A percentile compares a stretch with the other conserved stretches of the same genome.
phyloP scores from a whole-genome alignment of 1,140 invertebrate genomes.

The Caenorhabditis brenneri region DNA sequence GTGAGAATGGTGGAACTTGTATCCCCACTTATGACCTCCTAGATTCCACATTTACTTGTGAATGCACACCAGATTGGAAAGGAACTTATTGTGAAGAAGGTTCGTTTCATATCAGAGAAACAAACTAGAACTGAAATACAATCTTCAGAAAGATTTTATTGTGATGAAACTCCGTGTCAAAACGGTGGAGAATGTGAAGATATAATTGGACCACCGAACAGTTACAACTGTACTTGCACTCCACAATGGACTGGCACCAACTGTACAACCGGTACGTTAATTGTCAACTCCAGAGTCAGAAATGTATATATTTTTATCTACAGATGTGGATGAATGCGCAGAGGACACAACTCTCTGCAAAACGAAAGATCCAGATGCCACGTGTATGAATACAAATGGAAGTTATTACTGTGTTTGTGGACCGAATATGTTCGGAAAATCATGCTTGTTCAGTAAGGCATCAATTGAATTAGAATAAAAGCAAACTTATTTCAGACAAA shows the following conservation, averaged over 20 bases:
- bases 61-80: not conserved
- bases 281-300: not conserved
- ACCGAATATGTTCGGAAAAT: constrained; percentile 29
- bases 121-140: too few species aligned
- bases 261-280: not conserved
- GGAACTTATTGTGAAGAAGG: constrained; percentile 28
- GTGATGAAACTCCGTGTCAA: constrained; percentile 7
- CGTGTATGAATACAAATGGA: constrained; percentile 20
- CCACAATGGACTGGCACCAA: constrained; percentile 5
- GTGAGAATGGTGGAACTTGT: constrained; percentile 20
- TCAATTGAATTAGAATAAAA: not conserved
- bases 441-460: not conserved
- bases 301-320: not conserved
- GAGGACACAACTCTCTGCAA: constrained; percentile 17
- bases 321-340: constrained; percentile 2
- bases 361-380: constrained; percentile 20
- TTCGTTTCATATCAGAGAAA: too few species aligned
- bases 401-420: constrained; percentile 33
- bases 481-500: not conserved
- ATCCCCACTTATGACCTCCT: not conserved
- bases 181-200: constrained; percentile 29
- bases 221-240: constrained; percentile 23
- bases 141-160: constrained; percentile 2
- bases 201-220: constrained; percentile 11
- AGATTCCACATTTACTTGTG: constrained; percentile 5